Conservation (phyloP, 1,140 invertebrate genomes). For the Drosophila jambulina region DNA sequence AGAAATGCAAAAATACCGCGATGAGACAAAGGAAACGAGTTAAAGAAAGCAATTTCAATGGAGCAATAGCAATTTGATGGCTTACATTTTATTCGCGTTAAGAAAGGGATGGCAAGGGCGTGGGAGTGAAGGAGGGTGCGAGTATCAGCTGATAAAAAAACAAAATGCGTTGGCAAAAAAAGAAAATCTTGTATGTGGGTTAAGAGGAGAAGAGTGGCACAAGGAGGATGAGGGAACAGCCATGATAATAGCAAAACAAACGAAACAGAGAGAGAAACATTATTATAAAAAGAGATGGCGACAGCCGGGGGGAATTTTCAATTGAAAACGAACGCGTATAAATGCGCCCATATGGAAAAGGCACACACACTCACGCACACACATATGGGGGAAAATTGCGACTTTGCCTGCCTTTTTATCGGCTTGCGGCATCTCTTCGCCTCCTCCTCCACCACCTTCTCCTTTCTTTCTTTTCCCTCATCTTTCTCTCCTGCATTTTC, state of each 20-base stretch:
- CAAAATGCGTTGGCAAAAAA: slow-evolving; percentile 38
- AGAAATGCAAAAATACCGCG: slow-evolving; percentile 30
- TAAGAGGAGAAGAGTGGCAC: slow-evolving; percentile 10
- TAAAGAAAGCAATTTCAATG: slow-evolving; percentile 56
- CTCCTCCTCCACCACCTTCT: slow-evolving; percentile 2
- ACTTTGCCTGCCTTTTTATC: slow-evolving; percentile 60
- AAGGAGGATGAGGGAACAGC: slow-evolving; percentile 37
- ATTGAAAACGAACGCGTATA: slow-evolving; percentile 79
- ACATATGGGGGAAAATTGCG: slow-evolving; percentile 54
- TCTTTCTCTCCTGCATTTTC: slow-evolving; percentile 52
- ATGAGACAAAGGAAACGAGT: slow-evolving; percentile 38
- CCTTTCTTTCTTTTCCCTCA: slow-evolving; percentile 1
- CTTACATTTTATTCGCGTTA: slow-evolving; percentile 55
- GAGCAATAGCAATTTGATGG: slow-evolving; percentile 56
- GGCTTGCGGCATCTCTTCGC: slow-evolving; percentile 48
- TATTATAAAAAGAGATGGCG: slow-evolving; percentile 27
- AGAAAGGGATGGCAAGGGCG: slow-evolving; percentile 7
- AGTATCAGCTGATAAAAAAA: slow-evolving; percentile 68
- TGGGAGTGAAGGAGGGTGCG: slow-evolving; percentile 1
- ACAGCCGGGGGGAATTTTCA: slow-evolving; percentile 61
- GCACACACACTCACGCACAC: slow-evolving; percentile 19
- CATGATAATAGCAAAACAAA: slow-evolving; percentile 72
- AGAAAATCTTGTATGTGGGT: slow-evolving; percentile 40
- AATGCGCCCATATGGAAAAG: slow-evolving; percentile 80
- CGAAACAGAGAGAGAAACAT: slow-evolving; percentile 36